A percentile compares a stretch with the other conserved stretches of the same genome.
Evolutionary conservation across 1,140 invertebrate species (phyloP).

Genomic region (Lucilia cuprina): DNA sequence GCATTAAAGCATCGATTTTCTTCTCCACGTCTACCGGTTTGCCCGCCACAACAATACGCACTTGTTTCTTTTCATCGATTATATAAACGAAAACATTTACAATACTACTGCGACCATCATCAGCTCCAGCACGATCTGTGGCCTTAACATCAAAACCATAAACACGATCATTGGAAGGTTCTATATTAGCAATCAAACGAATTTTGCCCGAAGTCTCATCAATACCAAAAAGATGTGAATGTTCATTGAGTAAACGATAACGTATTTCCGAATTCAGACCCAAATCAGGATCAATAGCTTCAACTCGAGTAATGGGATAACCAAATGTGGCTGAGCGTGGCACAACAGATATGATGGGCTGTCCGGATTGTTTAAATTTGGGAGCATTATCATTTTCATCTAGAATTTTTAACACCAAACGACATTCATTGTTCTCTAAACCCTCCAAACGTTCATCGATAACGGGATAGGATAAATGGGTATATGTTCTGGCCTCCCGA

Average conservation of each 20-base stretch:
- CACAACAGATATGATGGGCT: conserved; percentile 79
- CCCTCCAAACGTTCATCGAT: conserved; percentile 72
- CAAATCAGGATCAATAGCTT: conserved; percentile 76
- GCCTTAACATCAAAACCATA: conserved; percentile 90
- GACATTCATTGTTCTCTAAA: conserved; percentile 65
- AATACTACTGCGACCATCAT: conserved; percentile 80
- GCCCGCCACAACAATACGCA: conserved; percentile 78
- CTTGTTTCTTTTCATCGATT: conserved; percentile 79
- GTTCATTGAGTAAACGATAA: conserved; percentile 79
- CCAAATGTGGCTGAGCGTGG: conserved; percentile 80
- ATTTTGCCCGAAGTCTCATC: conserved; percentile 78
- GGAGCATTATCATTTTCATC: conserved; percentile 86
- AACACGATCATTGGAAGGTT: conserved; percentile 74
- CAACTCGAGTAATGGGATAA: conserved; percentile 76
- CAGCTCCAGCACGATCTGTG: conserved; percentile 77
- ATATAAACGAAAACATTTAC: conserved; percentile 86
- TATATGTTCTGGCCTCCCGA: conserved; percentile 66
- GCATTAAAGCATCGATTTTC: conserved; percentile 74
- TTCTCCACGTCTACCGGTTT: conserved; percentile 78
- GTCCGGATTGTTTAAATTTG: conserved; percentile 73
- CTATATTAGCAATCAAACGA: conserved; percentile 66
- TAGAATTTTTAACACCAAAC: conserved; percentile 73
- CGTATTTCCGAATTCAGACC: conserved; percentile 80
- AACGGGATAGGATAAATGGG: conserved; percentile 77
- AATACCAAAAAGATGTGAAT: conserved; percentile 74